Evolutionary conservation across 2,888 invertebrate genomes (phyloP), one percentile per base, ranked within the genome.

Genomic region (Metellina segmentata): DNA sequence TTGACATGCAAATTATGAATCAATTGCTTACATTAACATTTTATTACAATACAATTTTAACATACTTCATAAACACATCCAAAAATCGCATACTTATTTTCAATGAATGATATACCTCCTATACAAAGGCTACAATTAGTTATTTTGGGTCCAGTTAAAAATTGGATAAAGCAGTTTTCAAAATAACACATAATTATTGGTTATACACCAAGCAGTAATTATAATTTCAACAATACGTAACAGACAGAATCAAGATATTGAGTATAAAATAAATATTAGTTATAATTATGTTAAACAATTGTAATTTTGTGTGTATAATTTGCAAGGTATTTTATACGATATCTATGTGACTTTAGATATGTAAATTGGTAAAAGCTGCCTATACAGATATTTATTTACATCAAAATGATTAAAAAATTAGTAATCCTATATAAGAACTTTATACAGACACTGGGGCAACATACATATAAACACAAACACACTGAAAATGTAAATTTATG

Each of bases 311-410:
- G 71, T 71, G 16, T 19, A 71, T 19, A 7, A 71, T 71, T 16
- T 71, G 71, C 9, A 71, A 69, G 20, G 16, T 71, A 49, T 75
- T 34, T 34, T 34, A 34, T 34, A 34, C 34, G 34, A 34, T 34
- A 72, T 19, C 13, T 20, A 7, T 81, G 20, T 48, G 61, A 53
- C 61, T n/a, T 81, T 61, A 81, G 90, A 85, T 90, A 90, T 85
- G 85, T 85, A 49, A 90, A 85, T 90, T 90, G 79, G 72, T 85
- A 90, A 90, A 90, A 90, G 85, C 85, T 81, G 90, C 90, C 90
- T 85, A 85, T 90, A 90, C 90, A 90, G 81, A 90, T 61, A 90
- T 72, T 48, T 83, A 89, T 85, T 81, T 90, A 90, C 90, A 90
- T 79, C 53, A 74, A 52, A 79, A 51, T 90, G 61, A 52, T 74